Evolutionary conservation across 2,113 vertebrate genomes (phyloP), one percentile per base, ranked within the genome.

Genomic region (Camelus dromedarius): DNA sequence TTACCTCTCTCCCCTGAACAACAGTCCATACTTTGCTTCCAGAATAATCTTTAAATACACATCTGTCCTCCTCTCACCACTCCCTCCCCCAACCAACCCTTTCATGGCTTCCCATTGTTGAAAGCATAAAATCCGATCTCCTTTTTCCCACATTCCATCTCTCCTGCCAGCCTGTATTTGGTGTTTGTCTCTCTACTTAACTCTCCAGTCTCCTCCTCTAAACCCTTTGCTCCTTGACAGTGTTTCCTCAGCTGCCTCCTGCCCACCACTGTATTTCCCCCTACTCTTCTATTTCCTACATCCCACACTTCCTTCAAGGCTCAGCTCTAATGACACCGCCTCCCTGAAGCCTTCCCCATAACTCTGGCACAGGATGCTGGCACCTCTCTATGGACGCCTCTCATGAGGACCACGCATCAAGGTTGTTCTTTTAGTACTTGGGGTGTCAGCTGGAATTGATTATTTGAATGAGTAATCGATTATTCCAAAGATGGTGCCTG

Each of bases 51-150:
- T 56, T 89, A 79, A 89, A 56, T 22, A 66, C 9, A 3, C 18
- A 56, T 16, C 66, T 18, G 56, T 18, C n/a, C 38, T 18, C 83
- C 64, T 28, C 42, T 66, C 19, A 38, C 42, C 3, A 60, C 64
- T 73, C 38, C 88, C 35, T 66, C 46, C n/a, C 13, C 62, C 9
- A 3, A 69, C 32, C 92, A 94, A 95, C 58, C 32, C 28, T 72
- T 19, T 58, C n/a, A 26, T 30, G 42, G 42, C 12, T 12, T 84
- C 75, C 19, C 84, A 81, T 8, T 92, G 88, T 94, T 66, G 35
- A 70, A 90, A 66, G 48, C 16, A 50, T n/a, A 81, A 89, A 95
- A 84, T n/a, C 52, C 32, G 1, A 58, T 22, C 67, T 76, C 84
- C 22, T 82, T 38, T 42, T n/a, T 58, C 56, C 14, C 52, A 9